Conservation (phyloP, 2,888 invertebrate species). For the Anthophora plumipes region DNA sequence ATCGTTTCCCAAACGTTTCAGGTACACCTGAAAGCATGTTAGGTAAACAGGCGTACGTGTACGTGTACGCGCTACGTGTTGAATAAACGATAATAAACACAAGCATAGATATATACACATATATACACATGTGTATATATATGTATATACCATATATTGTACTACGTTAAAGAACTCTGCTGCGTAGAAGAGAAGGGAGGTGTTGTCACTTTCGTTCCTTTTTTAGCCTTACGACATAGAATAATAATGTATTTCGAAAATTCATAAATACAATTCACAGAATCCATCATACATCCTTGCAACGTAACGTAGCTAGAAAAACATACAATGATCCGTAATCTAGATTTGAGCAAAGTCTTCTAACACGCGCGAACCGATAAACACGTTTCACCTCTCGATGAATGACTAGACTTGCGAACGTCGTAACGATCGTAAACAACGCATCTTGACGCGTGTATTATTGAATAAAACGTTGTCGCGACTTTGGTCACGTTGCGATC, state of each 20-base stretch:
- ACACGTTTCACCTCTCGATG: slow-evolving; percentile 45
- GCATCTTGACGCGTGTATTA: slow-evolving; percentile 45
- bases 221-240: slow-evolving; percentile 71
- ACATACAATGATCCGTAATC: slow-evolving; percentile 75
- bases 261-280: slow-evolving; percentile 77
- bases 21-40: no score
- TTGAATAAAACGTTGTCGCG: slow-evolving; percentile 56
- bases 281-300: slow-evolving; percentile 73
- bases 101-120: no score
- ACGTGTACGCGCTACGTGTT: slow-evolving; percentile 2
- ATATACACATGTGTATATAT: no score
- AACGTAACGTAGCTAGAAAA: slow-evolving; percentile 72
- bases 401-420: slow-evolving; percentile 77
- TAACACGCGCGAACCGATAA: slow-evolving; percentile 72
- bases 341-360: slow-evolving; percentile 80
- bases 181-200: background rate
- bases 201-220: background rate
- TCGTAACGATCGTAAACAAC: slow-evolving; percentile 37
- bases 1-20: background rate
- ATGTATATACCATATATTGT: no score
- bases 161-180: background rate
- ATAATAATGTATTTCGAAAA: slow-evolving; percentile 75
- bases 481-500: slow-evolving; percentile 52
- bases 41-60: background rate
- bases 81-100: background rate